Evolutionary conservation across 1,140 invertebrate species (phyloP).

Genomic region (Caenorhabditis inopinata): DNA sequence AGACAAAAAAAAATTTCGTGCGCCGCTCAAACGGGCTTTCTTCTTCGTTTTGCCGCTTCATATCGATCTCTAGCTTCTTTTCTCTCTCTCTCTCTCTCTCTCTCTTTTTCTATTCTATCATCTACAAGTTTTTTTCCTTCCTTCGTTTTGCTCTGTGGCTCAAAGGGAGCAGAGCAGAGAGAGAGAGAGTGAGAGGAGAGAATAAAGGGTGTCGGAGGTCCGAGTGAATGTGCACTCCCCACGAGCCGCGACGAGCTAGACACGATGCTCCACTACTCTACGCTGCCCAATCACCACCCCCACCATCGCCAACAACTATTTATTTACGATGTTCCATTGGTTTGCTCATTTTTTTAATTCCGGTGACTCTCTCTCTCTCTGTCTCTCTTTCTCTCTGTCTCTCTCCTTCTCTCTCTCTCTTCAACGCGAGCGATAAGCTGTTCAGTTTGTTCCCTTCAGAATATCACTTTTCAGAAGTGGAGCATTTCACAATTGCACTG

Average conservation of each 20-base stretch:
- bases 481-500: too few relatives aligned
- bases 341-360: neutral
- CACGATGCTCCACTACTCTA: constrained; percentile 13
- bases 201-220: constrained; percentile 13
- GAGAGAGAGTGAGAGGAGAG: neutral
- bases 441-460: too few relatives aligned
- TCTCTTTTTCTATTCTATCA: neutral
- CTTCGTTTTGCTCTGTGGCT: constrained; percentile 17
- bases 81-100: neutral
- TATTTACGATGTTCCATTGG: neutral
- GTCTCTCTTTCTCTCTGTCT: neutral
- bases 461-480: too few relatives aligned
- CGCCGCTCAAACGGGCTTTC: neutral
- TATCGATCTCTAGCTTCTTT: constrained; percentile 9
- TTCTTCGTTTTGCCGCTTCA: neutral
- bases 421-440: too few relatives aligned
- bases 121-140: constrained; percentile 9
- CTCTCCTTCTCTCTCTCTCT: too few relatives aligned
- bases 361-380: neutral
- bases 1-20: constrained; percentile 4
- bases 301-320: neutral
- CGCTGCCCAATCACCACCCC: neutral
- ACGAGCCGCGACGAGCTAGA: constrained; percentile 4
- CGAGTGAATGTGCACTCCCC: constrained; percentile 23
- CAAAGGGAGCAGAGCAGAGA: neutral